These are phyloP conservation scores for Chamaea fasciata DNA, from an alignment of 2,113 vertebrate species.

Conservation along the genomic window DNA sequence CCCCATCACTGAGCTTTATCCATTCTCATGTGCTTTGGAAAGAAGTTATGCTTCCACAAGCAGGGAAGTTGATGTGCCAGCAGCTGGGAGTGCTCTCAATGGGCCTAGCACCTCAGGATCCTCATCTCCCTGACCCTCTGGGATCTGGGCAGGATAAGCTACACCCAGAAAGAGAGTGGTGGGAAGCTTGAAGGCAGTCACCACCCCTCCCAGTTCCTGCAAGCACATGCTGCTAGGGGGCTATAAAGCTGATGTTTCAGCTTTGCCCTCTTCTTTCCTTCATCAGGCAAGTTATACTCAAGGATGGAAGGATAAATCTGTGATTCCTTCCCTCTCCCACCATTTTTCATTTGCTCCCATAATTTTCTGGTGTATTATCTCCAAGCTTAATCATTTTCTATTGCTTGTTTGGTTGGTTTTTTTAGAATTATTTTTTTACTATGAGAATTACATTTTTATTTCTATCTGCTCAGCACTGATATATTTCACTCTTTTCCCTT, in stretches of 20 bases:
- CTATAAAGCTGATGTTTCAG: not conserved
- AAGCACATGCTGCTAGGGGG: not conserved
- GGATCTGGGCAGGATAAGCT: not conserved
- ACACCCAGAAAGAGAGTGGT: not conserved
- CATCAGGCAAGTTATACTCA: not conserved
- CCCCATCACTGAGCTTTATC: constrained; percentile 13
- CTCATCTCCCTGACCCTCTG: not conserved
- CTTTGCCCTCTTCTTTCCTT: not conserved
- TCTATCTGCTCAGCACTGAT: constrained; percentile 73
- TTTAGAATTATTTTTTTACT: constrained; percentile 28
- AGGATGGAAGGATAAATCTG: not conserved
- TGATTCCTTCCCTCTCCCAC: not conserved
- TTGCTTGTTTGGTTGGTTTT: not conserved
- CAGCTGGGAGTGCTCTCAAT: not conserved
- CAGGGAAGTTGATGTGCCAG: not conserved
- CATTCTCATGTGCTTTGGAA: constrained; percentile 27
- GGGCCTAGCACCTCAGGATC: not conserved
- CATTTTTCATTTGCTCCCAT: constrained; percentile 46
- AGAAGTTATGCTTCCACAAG: not conserved
- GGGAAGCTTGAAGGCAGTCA: not conserved
- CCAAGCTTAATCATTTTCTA: constrained; percentile 10
- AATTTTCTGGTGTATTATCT: constrained; percentile 33
- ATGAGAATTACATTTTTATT: constrained; percentile 52
- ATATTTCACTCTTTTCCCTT: constrained; percentile 73
- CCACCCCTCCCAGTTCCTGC: not conserved